Evolutionary conservation across 2,888 invertebrate genomes (phyloP).

Genomic region (Cyaniris semiargus): DNA sequence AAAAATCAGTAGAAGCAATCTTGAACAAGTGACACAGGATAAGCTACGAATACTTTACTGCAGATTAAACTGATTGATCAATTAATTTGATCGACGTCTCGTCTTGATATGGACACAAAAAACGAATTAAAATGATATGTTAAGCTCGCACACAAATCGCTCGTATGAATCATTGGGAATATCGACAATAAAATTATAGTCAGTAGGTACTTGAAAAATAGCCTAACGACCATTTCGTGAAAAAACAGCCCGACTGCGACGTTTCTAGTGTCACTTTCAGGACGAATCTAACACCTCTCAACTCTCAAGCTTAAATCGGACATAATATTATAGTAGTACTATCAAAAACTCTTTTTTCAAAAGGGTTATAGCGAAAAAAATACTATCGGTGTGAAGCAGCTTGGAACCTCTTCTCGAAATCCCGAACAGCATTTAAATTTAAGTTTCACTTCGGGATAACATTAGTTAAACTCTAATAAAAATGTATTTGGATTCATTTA

Average conservation of each 20-base stretch:
- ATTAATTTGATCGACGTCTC: slow-evolving; percentile 70
- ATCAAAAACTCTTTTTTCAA: too few species aligned
- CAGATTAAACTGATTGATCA: slow-evolving; percentile 66
- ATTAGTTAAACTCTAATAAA: neutral
- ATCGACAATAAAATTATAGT: neutral
- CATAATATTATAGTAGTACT: too few species aligned
- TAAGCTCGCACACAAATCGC: neutral
- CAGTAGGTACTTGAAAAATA: neutral
- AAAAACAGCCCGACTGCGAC: too few species aligned
- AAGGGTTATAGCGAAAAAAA: too few species aligned
- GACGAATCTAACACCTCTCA: too few species aligned
- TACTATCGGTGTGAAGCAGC: too few species aligned
- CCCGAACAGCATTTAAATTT: neutral
- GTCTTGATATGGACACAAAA: slow-evolving; percentile 47
- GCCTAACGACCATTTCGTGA: too few species aligned
- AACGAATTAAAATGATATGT: slow-evolving; percentile 44
- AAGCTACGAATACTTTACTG: slow-evolving; percentile 56
- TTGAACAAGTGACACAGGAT: neutral
- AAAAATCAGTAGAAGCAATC: slow-evolving; percentile 27
- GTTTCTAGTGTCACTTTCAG: too few species aligned
- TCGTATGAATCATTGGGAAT: neutral
- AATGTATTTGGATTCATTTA: slow-evolving; percentile 69
- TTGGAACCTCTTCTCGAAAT: neutral
- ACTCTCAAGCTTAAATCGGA: too few species aligned
- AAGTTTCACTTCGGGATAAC: neutral